Conservation (phyloP, 2,888 invertebrate genomes). For the Heliconius erato region DNA sequence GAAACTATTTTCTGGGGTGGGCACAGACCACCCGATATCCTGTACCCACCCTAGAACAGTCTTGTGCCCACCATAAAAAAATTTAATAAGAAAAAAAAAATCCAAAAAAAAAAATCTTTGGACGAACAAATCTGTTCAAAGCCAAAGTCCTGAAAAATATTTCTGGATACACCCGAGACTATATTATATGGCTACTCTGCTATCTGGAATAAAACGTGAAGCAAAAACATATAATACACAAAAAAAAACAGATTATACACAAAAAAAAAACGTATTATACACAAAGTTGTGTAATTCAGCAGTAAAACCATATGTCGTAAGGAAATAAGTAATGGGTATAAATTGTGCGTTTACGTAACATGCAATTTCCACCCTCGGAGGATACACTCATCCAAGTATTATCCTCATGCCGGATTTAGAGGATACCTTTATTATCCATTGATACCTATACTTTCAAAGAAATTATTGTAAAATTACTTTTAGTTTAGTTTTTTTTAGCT, state of each 20-base stretch:
- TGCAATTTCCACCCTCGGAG: conserved; percentile 57
- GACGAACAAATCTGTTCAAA: too few relatives aligned
- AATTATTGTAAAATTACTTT: not conserved
- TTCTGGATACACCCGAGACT: not conserved
- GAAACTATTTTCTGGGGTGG: too few relatives aligned
- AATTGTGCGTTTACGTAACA: conserved; percentile 59
- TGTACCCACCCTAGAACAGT: too few relatives aligned
- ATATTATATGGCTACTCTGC: not conserved
- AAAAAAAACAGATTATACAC: not conserved
- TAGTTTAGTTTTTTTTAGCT: not conserved
- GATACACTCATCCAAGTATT: conserved; percentile 72
- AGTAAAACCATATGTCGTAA: not conserved
- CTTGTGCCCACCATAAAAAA: too few relatives aligned
- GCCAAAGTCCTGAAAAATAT: too few relatives aligned
- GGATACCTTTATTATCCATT: conserved; percentile 34
- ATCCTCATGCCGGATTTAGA: conserved; percentile 82
- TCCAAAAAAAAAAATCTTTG: too few relatives aligned
- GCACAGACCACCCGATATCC: too few relatives aligned
- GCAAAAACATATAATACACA: not conserved
- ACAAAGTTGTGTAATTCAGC: not conserved
- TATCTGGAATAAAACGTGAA: not conserved
- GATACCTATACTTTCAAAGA: not conserved
- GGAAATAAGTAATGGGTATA: not conserved
- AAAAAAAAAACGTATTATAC: too few relatives aligned
- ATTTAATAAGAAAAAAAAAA: too few relatives aligned